These are phyloP conservation scores for Ptiloglossa arizonensis DNA, from an alignment of 1,140 invertebrate genomes.

Conservation along the genomic window DNA sequence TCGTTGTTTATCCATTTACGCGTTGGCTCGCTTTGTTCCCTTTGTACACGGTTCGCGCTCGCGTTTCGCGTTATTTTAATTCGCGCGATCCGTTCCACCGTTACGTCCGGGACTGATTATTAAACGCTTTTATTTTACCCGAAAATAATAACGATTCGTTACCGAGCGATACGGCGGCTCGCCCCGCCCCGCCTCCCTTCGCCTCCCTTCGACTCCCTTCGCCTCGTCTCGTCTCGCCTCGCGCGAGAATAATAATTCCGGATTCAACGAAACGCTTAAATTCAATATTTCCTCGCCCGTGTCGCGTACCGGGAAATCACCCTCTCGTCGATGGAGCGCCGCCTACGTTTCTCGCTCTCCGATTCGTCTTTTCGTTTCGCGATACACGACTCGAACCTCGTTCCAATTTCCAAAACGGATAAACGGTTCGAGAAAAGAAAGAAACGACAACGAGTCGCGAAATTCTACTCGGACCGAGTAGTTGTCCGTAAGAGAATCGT, in stretches of 20 bases:
- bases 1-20: background rate
- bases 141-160: conserved; percentile 26
- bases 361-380: background rate
- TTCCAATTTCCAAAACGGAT: background rate
- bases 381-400: background rate
- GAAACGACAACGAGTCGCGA: too few species aligned
- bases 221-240: background rate
- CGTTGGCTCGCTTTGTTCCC: background rate
- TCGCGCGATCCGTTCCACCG: background rate
- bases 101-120: conserved; percentile 1
- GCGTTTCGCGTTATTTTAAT: background rate
- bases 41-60: background rate
- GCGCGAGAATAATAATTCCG: conserved; percentile 13
- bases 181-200: too few species aligned
- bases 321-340: background rate
- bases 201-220: too few species aligned
- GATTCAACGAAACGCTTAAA: background rate
- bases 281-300: conserved; percentile 7
- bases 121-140: conserved; percentile 7
- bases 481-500: too few species aligned
- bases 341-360: too few species aligned
- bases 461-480: too few species aligned
- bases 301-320: background rate
- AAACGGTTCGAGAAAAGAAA: too few species aligned
- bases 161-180: background rate